These are phyloP conservation scores for Adelges cooleyi DNA, from an alignment of 1,140 invertebrate species.

Conservation along the genomic window DNA sequence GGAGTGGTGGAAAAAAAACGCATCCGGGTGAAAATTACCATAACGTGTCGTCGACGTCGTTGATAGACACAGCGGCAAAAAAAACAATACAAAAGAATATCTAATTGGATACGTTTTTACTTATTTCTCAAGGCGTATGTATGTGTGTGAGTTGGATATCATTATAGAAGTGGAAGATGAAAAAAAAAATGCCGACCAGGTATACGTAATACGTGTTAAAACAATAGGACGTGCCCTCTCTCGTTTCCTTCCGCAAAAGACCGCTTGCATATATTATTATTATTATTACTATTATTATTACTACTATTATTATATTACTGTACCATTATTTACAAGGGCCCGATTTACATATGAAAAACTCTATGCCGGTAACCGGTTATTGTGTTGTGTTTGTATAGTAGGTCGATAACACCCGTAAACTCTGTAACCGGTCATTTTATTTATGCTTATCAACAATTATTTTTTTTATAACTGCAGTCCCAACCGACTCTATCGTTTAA, in stretches of 20 bases:
- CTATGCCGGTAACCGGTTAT: conserved; percentile 12
- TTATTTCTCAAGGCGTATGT: conserved; percentile 5
- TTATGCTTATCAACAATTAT: too few relatives aligned
- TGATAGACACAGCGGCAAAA: not conserved
- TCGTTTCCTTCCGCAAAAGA: conserved; percentile 23
- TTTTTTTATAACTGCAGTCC: too few relatives aligned
- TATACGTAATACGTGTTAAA: conserved; percentile 10
- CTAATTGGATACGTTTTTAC: conserved; percentile 3
- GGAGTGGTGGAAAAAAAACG: conserved; percentile 3
- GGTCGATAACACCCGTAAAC: too few relatives aligned
- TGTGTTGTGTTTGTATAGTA: not conserved
- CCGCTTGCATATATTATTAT: not conserved
- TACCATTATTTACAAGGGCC: not conserved
- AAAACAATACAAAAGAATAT: conserved; percentile 22
- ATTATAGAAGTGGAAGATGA: not conserved
- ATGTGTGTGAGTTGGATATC: not conserved
- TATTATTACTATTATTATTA: too few relatives aligned
- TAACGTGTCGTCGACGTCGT: conserved; percentile 16
- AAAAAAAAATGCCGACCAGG: not conserved
- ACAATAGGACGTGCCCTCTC: conserved; percentile 16
- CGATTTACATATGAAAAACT: conserved; percentile 27
- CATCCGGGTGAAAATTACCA: conserved; percentile 27
- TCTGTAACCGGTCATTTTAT: too few relatives aligned
- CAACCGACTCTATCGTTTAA: too few relatives aligned
- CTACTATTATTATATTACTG: not conserved